Evolutionary conservation across 2,797 vertebrate species (phyloP), one percentile per base, ranked within the genome.

Genomic region (Prionace glauca): DNA sequence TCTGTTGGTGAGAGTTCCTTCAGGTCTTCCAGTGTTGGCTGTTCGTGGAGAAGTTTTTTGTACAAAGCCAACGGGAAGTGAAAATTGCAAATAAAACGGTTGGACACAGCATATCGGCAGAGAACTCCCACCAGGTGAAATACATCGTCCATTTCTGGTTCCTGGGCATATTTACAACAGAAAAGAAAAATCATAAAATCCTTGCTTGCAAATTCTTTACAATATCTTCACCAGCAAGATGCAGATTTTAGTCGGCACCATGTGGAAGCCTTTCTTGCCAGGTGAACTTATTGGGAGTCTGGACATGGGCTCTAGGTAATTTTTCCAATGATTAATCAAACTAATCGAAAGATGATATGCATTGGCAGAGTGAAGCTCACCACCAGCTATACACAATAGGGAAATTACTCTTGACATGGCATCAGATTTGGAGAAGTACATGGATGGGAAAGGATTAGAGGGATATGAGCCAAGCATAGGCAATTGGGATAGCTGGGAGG

Each of bases 31-130:
- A 98, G 96, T 24, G 96, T 95, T 26, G 97, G 96, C 1, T 24
- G 29, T 90, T 96, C 4, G 67, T 95, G 93, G 95, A 97, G 96
- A 16, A 98, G 96, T 86, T 97, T 98, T 95, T 97, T 98, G 96
- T 97, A 97, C 96, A 97, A 97, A 3, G 96, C 97, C 81, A 96
- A 62, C 12, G 97, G 97, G 95, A 98, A 97, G 95, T 96, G 96
- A 22, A 98, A 90, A 81, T 96, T 96, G 24, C 41, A 91, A 0
- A 0, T 11, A 93, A 32, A 0, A 0, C 0, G 0, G 29, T 97
- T 97, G 77, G 96, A 97, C 22, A 97, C 95, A 0, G 97, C 97
- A 96, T 97, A 97, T 29, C 97, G 97, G 26, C 96, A 97, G 29
- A 97, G 95, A 0, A 96, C 95, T 0, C 97, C 97, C 0, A 97